A percentile compares a stretch with the other conserved stretches of the same genome.
Conservation (phyloP, 2,797 vertebrate species). For the Loris lydekkerianus region DNA sequence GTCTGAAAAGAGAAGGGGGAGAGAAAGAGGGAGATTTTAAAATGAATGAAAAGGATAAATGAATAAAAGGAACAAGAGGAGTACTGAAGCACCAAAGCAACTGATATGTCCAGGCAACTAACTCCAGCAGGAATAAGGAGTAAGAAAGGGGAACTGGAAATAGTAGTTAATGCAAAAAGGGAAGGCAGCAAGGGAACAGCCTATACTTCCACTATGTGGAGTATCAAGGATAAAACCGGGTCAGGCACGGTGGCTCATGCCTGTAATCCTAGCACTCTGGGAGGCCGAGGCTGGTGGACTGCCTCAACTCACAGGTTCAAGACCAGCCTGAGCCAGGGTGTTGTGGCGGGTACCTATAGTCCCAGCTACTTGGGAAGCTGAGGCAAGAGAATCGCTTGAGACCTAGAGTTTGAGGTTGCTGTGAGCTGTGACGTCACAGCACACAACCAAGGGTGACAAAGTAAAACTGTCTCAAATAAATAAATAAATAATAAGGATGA, state of each 20-base stretch:
- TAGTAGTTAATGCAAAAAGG: constrained; percentile 43
- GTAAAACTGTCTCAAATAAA: too few relatives aligned
- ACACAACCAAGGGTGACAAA: too few relatives aligned
- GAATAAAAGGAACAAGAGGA: not conserved
- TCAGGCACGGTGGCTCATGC: too few relatives aligned
- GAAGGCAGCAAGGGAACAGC: not conserved
- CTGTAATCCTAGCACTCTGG: too few relatives aligned
- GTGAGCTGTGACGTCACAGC: too few relatives aligned
- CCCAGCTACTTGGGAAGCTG: too few relatives aligned
- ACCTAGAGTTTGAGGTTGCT: too few relatives aligned
- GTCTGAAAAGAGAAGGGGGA: not conserved
- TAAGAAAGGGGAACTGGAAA: not conserved
- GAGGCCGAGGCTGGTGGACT: too few relatives aligned
- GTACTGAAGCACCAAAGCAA: constrained; percentile 15
- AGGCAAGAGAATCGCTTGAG: too few relatives aligned
- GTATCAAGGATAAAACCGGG: not conserved
- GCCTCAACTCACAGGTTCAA: too few relatives aligned
- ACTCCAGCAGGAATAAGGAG: not conserved
- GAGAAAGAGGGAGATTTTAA: not conserved
- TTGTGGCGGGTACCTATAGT: too few relatives aligned
- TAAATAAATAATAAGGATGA: not conserved
- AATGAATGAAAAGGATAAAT: not conserved
- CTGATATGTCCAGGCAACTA: not conserved
- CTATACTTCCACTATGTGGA: not conserved
- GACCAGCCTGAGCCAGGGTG: too few relatives aligned